Evolutionary conservation across 64 coral and sea anemone genomes (phyloP), one percentile per base, ranked within the genome.

Genomic region (Astreopora myriophthalma): DNA sequence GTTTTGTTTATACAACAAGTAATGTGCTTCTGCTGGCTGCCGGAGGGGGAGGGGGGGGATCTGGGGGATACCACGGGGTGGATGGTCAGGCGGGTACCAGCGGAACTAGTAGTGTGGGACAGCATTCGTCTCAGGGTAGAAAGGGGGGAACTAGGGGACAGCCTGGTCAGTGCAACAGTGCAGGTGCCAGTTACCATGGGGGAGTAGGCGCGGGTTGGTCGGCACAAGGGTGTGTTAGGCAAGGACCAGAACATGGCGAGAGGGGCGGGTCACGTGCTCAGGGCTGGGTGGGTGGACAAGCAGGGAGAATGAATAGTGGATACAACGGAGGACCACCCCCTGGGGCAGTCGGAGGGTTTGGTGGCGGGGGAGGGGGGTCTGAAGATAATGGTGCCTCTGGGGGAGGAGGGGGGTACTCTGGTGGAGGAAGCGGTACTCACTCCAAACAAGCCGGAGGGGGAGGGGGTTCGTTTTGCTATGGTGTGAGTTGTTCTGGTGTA

Each of bases 271-370:
- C 86, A 1, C 67, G 67, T 9, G 64, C 22, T 1, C 19, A 88
- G 69, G 69, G 57, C 19, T 88, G 86, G 86, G 23, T 79, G 24
- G 86, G 86, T 25, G 86, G 86, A 74, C 24, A 27, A 26, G 86
- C 86, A 24, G 86, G 86, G 46, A 12, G 23, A 20, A 88, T 88
- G 86, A 88, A 88, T 58, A 88, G 86, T 74, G 86, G 86, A 16
- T 57, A 88, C 12, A 85, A 85, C 26, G 82, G 82, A 71, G 68
- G 68, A 33, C 68, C 68, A 71, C 68, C 68, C 68, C 68, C 68
- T 33, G 68, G 68, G 8, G 68, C 68, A 13, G 67, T 71, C 13
- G 67, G 67, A 71, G 67, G 67, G 6, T 71, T 32, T 71, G 67
- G 67, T 16, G 67, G 68, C 33, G 68, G 68, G 16, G 68, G 68